Evolutionary conservation across 1,140 invertebrate genomes (phyloP).

Genomic region (Plutomurus gul): DNA sequence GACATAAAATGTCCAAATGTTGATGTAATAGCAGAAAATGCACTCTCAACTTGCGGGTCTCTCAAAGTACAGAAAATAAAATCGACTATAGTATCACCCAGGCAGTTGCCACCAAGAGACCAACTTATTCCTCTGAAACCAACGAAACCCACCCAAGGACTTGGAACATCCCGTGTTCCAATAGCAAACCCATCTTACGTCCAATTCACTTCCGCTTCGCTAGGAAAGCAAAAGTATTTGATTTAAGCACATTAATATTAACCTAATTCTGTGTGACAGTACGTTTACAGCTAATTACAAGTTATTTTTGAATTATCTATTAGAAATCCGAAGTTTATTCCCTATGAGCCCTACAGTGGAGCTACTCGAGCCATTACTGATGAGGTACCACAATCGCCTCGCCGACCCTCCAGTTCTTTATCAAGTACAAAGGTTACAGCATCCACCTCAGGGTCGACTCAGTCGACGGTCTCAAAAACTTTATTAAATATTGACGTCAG

Average conservation of each 20-base stretch:
- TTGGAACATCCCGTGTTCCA: not conserved
- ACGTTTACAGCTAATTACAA: not conserved
- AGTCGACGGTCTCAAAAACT: not conserved
- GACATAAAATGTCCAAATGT: too few species aligned
- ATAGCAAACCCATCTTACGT: not conserved
- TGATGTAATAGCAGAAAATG: too few species aligned
- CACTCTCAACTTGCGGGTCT: too few species aligned
- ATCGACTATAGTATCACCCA: constrained; percentile 6
- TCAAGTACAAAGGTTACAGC: not conserved
- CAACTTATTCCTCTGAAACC: constrained; percentile 41
- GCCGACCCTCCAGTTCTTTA: not conserved
- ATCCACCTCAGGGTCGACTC: not conserved
- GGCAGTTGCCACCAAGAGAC: constrained; percentile 38
- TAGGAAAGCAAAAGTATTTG: constrained; percentile 1
- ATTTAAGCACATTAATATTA: not conserved
- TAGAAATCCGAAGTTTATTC: constrained; percentile 52
- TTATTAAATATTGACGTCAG: not conserved
- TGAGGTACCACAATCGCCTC: not conserved
- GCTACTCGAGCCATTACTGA: constrained; percentile 36
- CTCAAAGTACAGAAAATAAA: not conserved
- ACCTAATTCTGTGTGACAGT: not conserved
- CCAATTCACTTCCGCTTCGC: not conserved
- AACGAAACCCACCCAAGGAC: not conserved
- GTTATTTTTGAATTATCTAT: not conserved
- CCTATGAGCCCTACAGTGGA: constrained; percentile 51